Base-by-base conservation (phyloP, 2,888 invertebrate species). In the Dastarcus helophoroides region DNA sequence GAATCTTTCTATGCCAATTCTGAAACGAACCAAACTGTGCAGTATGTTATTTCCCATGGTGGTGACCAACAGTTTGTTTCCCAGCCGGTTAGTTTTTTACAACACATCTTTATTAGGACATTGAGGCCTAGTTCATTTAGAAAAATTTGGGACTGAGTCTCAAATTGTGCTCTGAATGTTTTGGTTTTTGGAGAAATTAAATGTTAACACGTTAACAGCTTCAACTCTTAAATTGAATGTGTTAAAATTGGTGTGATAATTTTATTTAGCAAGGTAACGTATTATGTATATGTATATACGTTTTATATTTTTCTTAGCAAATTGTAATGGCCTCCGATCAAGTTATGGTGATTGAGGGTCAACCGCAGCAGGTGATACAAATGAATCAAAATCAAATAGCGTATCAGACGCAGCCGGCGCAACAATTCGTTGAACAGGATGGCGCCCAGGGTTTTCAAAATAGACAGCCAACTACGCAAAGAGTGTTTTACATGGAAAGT, bases 1-100 rank as follows among this genome's bases (percentile, higher is more conserved):
- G 74, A 76, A 46, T 53, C 73, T 54, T 70, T 73, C 39, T 75
- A 73, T 51, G 56, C 71, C 47, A 66, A 70, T 52, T 62, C 54
- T 35, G 46, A 42, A 31, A 40, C 43, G 9, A 27, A 40, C 22
- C 49, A 42, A 26, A 51, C 53, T 14, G 54, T 60, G 21, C 55
- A 54, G 35, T 60, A 60, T 42, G 52, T 60, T 15, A 49, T 59
- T 38, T 45, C 51, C 22, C 46, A 48, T 11, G 56, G 56, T 21
- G 54, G 54, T 22, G 46, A 40, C 35, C 39, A 40, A 26, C 54
- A 50, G 21, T 53, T 53, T 40, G 52, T 47, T 37, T 39, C 46
- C 4, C 55, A 56, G 37, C 56, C 52, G 44, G 55, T 55, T 41
- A 29, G 30, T 7, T 26, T 9, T 4, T 7, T n/a, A n/a, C n/a